Conservation (phyloP, 2,888 invertebrate genomes). For the Conomelus anceps region DNA sequence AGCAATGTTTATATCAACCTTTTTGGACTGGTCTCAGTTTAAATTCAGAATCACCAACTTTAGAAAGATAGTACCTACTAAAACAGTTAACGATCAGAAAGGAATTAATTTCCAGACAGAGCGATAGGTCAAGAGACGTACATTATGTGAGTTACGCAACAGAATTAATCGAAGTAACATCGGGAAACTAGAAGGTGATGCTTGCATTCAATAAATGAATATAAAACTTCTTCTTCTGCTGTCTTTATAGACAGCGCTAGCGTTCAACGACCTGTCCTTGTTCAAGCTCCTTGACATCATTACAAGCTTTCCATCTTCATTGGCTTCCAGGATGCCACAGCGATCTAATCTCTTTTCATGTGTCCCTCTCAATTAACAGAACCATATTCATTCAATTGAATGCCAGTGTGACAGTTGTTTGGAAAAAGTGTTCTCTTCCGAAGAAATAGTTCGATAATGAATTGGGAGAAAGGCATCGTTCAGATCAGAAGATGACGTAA, state of each 20-base stretch:
- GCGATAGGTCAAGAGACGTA: background rate
- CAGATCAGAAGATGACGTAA: background rate
- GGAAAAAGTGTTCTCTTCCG: background rate
- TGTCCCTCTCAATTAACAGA: background rate
- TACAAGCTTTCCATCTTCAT: background rate
- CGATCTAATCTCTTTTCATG: background rate
- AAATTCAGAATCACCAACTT: background rate
- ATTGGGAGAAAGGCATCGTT: background rate
- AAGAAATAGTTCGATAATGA: background rate
- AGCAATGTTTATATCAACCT: no score
- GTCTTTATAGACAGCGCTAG: background rate
- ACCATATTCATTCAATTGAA: background rate
- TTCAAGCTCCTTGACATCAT: background rate
- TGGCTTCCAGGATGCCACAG: slow-evolving; percentile 3
- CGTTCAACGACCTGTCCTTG: slow-evolving; percentile 7
- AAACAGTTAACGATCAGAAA: background rate
- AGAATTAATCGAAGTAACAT: background rate
- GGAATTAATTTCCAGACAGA: background rate
- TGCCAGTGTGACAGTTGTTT: background rate
- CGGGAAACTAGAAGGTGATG: background rate
- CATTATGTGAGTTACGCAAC: background rate
- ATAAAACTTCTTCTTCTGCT: background rate
- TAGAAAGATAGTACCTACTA: background rate
- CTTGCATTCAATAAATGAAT: background rate
- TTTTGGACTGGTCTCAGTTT: no score